Percentiles rank a stretch among this genome's conserved stretches.
Conservation (phyloP, 2,888 invertebrate genomes). For the Mantis religiosa region DNA sequence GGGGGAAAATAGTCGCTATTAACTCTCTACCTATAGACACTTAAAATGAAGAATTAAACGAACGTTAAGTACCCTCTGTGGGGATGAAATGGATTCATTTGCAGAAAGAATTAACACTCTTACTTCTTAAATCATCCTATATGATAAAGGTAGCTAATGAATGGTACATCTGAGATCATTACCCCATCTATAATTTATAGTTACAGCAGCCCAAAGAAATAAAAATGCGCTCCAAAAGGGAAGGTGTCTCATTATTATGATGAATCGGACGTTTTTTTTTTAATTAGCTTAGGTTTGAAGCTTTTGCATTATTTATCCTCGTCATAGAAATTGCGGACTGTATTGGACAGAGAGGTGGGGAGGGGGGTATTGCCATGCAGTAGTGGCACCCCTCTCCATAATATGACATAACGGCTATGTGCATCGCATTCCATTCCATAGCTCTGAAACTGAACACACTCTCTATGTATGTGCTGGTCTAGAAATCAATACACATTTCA, state of each 20-base stretch:
- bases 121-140: not conserved
- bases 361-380: not conserved
- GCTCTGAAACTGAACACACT: not conserved
- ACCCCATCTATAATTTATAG: not conserved
- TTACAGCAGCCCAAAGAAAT: not conserved
- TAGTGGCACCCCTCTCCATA: constrained; percentile 22
- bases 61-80: not conserved
- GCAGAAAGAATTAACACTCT: not conserved
- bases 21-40: too few species aligned
- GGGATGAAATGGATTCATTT: not conserved
- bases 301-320: constrained; percentile 23
- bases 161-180: not conserved
- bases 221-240: not conserved
- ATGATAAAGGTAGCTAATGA: too few species aligned
- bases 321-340: constrained; percentile 23
- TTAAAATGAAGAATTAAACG: too few species aligned
- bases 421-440: constrained; percentile 31
- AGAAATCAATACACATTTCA: constrained; percentile 33
- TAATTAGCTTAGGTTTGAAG: constrained; percentile 26
- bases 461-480: not conserved
- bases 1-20: too few species aligned
- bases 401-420: constrained; percentile 31
- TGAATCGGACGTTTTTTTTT: constrained; percentile 11
- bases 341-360: not conserved
- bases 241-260: not conserved